phyloP scores from a whole-genome alignment of 1,140 invertebrate species.

The Drosophila tsacasi region DNA sequence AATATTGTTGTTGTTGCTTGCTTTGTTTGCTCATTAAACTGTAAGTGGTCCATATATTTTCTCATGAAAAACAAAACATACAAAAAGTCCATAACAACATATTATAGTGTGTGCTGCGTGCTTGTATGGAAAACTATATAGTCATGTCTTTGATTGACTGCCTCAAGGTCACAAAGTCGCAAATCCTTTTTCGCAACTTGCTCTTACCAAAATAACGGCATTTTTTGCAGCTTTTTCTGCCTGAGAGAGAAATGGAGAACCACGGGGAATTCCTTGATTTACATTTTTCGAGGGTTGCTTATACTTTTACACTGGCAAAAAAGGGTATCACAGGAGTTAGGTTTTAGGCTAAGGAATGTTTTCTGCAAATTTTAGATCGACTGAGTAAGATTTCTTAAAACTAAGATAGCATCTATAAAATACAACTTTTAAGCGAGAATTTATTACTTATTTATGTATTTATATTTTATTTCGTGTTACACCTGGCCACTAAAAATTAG shows the following conservation, averaged over 20 bases:
- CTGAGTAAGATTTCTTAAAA: background rate
- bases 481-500: too few relatives aligned
- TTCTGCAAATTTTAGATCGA: background rate
- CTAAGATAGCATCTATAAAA: background rate
- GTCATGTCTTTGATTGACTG: conserved; percentile 25
- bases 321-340: background rate
- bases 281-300: conserved; percentile 13
- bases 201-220: conserved; percentile 17
- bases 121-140: background rate
- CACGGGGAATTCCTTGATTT: conserved; percentile 1
- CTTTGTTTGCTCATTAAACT: conserved; percentile 76
- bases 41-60: conserved; percentile 68
- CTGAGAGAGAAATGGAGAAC: too few relatives aligned
- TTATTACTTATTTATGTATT: too few relatives aligned
- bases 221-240: background rate
- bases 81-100: conserved; percentile 18
- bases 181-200: conserved; percentile 33
- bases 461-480: too few relatives aligned
- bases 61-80: conserved; percentile 35
- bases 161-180: conserved; percentile 44
- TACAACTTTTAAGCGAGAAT: too few relatives aligned
- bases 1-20: conserved; percentile 50
- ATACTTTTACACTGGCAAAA: background rate
- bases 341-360: background rate
- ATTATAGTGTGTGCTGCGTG: background rate